Evolutionary conservation across 2,113 vertebrate genomes (phyloP), one percentile per base, ranked within the genome.

Genomic region (Tragelaphus strepsiceros): DNA sequence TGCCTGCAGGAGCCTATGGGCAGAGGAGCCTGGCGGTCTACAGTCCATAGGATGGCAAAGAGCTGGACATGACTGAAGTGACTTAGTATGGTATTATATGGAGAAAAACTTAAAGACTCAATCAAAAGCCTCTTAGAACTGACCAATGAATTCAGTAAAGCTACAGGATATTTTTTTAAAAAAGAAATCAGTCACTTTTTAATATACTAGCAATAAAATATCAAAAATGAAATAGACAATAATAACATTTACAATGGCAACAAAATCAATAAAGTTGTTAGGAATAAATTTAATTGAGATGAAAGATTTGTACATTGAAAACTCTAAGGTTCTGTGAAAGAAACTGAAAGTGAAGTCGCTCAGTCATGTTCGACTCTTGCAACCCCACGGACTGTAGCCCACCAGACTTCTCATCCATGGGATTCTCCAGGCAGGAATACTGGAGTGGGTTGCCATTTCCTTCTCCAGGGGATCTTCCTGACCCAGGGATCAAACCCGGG

Each of bases 341-440:
- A 39, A 77, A 77, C 35, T 26, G 22, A 24, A 43, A 62, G 61
- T 32, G 28, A 62, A 62, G 28, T 16, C 15, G 28, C 28, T 62
- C 28, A 62, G 61, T 62, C 6, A 1, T 32, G 28, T 62, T 32
- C 0, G 0, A 7, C 13, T 62, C 28, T 62, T 62, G 61, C 0
- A 6, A 62, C 28, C 61, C 61, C 61, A 62, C 30, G 28, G 28
- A 32, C 61, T 32, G 61, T 32, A 30, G 61, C 61, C 61, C 28
- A 62, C 61, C 6, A 62, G 28, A 30, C 61, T 62, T 16, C 61
- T 32, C 30, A 32, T 32, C 61, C 28, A 32, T 62, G 14, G 28
- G 61, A 58, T 62, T 62, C 0, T 62, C 61, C 28, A 32, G 61
- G 61, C 28, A 62, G 32, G 61, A 32, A 3, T 62, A 62, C 28